Base-by-base conservation (phyloP, 1,140 invertebrate genomes). In the Drosophila insularis region DNA sequence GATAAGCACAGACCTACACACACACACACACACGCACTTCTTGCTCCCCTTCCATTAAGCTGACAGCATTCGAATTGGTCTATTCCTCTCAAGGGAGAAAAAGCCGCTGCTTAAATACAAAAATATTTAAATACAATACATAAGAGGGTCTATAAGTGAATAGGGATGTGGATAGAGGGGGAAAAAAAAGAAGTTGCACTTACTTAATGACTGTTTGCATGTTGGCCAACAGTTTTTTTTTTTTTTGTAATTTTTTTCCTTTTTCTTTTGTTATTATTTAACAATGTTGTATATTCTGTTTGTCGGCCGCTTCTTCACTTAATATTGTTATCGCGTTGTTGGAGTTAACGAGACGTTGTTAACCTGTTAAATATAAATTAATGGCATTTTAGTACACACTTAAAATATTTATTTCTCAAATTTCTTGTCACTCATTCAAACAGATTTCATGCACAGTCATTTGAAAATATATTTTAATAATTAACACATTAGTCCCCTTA, bases 141-240 rank as follows among this genome's bases (percentile, higher is more conserved):
- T 27, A 63, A 53, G 14, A 39, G 43, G 37, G 27, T 37, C 55
- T 1, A n/a, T 11, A 32, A n/a, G 27, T 27, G 23, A 23, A 23
- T 7, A 13, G 10, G 13, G 39, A 14, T 10, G 17, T 10, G 39
- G n/a, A 13, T n/a, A 17, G 11, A n/a, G 61, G 5, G 27, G 43
- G 14, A n/a, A 10, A 46, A 67, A 61, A 50, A 35, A 35, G n/a
- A 27, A 58, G 27, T 58, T 64, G 56, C 68, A 91, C 89, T 91
- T 84, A 91, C 89, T 91, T 86, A 62, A 91, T 91, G 59, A 91
- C 89, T 71, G 89, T 91, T 75, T 91, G 89, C 89, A 91, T 91
- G 56, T 63, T 89, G 61, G 67, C 68, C 63, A 63, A 40, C 62
- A 50, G 10, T 59, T 2, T 40, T 53, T 17, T 40, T 53, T 17